Evolutionary conservation across 2,797 vertebrate genomes (phyloP), one percentile per base, ranked within the genome.

Genomic region (Eidolon dupreanum): DNA sequence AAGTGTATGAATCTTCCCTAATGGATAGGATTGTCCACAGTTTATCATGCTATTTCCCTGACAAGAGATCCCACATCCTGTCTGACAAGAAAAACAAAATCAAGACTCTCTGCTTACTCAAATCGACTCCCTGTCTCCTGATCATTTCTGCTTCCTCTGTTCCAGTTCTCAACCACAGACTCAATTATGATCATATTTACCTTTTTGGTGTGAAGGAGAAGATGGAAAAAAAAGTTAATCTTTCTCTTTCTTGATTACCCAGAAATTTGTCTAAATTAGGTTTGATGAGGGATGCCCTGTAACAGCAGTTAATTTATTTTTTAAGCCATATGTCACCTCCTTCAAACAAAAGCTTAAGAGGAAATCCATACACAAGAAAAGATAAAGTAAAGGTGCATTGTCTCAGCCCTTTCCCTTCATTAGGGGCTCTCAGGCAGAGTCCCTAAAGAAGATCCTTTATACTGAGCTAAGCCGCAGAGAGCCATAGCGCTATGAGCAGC

Each of bases 51-150:
- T 71, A 71, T 68, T 59, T 70, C 43, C 46, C 55, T 55, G 57
- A 92, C 63, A 90, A 92, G 38, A 86, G 38, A 83, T 20, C 10
- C 51, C 85, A 68, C 85, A 88, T 74, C 53, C 51, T 88, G 68
- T 70, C 84, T 86, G 73, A 75, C 70, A 87, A 59, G 51, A 88
- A 93, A 88, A 91, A 90, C 49, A 73, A 93, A 95, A 87, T 78
- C 84, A 94, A 70, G 93, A 66, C 28, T 73, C 43, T 89, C 78
- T 82, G 46, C 11, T 38, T 93, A 51, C 59, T 92, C 49, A 82
- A 24, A 17, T 12, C 51, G 38, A 66, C 51, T 74, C 2, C 8
- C 7, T 70, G 6, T 85, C 38, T 94, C 43, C 43, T 51, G 55
- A 63, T 31, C n/a, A n/a, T 26, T 93, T 92, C 90, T 81, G 33